These are phyloP conservation scores for Hyaena hyaena DNA, from an alignment of 2,113 vertebrate genomes.

Conservation along the genomic window DNA sequence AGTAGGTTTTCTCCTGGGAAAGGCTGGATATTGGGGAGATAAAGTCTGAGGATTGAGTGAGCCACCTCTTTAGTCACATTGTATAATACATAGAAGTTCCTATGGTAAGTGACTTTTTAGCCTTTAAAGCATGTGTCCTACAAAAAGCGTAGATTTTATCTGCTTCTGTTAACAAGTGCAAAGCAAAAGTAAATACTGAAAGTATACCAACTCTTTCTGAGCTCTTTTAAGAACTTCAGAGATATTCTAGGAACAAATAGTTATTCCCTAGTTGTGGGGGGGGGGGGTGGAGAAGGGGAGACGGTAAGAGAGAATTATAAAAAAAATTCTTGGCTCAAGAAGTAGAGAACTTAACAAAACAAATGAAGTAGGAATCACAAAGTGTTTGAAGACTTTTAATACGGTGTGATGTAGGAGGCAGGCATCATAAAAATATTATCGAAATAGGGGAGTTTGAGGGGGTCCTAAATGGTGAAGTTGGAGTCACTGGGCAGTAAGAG, in stretches of 20 bases:
- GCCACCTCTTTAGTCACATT: not conserved
- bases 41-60: not conserved
- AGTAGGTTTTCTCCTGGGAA: not conserved
- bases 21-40: not conserved
- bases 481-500: not conserved
- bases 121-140: not conserved
- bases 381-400: not conserved
- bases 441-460: not conserved
- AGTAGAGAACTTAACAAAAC: not conserved
- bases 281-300: not conserved
- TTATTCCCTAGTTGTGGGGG: not conserved
- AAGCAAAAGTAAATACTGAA: not conserved
- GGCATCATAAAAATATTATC: not conserved
- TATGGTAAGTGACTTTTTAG: not conserved
- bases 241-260: not conserved
- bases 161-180: not conserved
- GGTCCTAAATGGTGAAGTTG: not conserved
- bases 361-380: not conserved
- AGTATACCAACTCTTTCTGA: not conserved
- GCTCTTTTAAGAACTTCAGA: not conserved
- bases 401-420: not conserved
- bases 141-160: constrained; percentile 27
- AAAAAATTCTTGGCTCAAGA: not conserved
- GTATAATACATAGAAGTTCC: not conserved
- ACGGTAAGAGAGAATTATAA: not conserved